Evolutionary conservation across 2,113 vertebrate genomes (phyloP).

Genomic region (Etheostoma cragini): DNA sequence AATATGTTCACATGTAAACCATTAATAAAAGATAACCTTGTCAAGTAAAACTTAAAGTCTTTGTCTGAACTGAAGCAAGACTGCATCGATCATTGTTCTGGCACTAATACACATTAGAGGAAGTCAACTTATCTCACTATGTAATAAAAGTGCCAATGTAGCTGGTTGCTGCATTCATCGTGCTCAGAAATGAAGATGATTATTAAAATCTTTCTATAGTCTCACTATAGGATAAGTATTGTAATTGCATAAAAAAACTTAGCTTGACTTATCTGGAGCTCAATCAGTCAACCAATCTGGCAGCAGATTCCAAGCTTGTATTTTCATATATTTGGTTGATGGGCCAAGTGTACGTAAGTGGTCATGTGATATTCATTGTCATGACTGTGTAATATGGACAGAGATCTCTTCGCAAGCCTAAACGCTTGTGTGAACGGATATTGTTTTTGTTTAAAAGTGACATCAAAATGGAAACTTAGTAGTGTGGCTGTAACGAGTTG

Average conservation of each 20-base stretch:
- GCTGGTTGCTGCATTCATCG: not conserved
- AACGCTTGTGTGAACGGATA: too few relatives aligned
- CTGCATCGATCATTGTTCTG: not conserved
- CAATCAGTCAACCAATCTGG: not conserved
- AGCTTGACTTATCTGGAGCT: not conserved
- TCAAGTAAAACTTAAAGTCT: not conserved
- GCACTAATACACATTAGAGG: not conserved
- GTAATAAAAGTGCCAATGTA: not conserved
- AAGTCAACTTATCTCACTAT: not conserved
- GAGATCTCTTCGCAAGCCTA: too few relatives aligned
- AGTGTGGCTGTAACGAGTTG: not conserved
- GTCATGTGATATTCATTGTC: too few relatives aligned
- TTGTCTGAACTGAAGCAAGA: not conserved
- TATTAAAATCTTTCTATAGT: not conserved
- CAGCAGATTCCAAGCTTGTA: not conserved
- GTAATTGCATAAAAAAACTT: not conserved
- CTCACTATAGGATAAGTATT: not conserved
- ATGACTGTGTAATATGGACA: too few relatives aligned
- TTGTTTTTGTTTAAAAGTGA: too few relatives aligned
- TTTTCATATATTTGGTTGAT: not conserved
- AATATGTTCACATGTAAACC: not conserved
- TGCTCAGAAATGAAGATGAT: not conserved
- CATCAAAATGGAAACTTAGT: too few relatives aligned
- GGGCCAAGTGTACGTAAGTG: not conserved
- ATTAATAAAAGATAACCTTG: not conserved